Evolutionary conservation across 2,888 invertebrate species (phyloP).

Genomic region (Eulithis testata): DNA sequence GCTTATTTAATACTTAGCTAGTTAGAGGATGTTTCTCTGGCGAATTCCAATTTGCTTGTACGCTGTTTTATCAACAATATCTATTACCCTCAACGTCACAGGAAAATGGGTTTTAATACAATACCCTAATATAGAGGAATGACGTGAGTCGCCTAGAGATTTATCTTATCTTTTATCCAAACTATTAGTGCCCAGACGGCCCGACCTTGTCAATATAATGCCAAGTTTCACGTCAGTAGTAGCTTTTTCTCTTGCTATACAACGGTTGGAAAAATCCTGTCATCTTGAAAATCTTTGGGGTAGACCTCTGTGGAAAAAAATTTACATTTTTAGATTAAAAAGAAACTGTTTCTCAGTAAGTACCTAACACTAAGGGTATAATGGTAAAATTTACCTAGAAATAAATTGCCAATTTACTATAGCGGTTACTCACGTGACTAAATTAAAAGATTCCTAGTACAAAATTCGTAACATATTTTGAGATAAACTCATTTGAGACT

Average conservation of each 20-base stretch:
- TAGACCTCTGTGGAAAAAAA: no score
- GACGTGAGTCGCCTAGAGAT: constrained; percentile 50
- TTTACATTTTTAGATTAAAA: no score
- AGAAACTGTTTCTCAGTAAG: no score
- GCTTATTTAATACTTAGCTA: background rate
- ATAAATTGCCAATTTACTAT: no score
- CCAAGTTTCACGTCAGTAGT: constrained; percentile 41
- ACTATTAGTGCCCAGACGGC: constrained; percentile 48
- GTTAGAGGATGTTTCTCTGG: constrained; percentile 23
- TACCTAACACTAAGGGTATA: no score
- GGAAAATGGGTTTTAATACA: constrained; percentile 34
- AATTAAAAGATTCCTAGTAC: no score
- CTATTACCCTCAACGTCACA: constrained; percentile 37
- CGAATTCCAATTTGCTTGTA: constrained; percentile 27
- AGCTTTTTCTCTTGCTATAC: background rate
- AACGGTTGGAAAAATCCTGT: no score
- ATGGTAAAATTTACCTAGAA: no score
- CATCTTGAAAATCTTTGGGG: background rate
- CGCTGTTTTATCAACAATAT: constrained; percentile 37
- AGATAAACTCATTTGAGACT: background rate
- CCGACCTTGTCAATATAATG: constrained; percentile 48
- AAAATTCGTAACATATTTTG: no score
- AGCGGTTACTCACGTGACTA: no score
- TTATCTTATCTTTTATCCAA: constrained; percentile 55
- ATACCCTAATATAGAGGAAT: constrained; percentile 32